Percentiles rank a stretch among this genome's conserved stretches.
phyloP scores from a whole-genome alignment of 2,797 vertebrate genomes.

The Myotis myotis region DNA sequence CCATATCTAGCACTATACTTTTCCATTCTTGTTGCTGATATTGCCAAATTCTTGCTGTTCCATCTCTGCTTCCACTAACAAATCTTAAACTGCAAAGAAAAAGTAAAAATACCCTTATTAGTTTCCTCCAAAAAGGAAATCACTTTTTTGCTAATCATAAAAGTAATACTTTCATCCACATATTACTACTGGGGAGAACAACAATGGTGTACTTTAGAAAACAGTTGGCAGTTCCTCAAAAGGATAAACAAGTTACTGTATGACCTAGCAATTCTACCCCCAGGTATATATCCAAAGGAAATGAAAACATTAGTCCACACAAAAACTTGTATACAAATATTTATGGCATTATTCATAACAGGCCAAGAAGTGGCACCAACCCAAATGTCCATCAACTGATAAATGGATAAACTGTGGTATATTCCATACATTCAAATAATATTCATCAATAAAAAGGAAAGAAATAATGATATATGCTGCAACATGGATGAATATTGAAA shows the following conservation, averaged over 20 bases:
- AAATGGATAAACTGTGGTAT: neutral
- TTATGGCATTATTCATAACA: constrained; percentile 4
- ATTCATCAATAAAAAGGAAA: constrained; percentile 40
- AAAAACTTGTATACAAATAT: neutral
- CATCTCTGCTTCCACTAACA: constrained; percentile 98
- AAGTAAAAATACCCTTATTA: constrained; percentile 53
- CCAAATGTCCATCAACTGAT: neutral
- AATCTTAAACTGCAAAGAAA: constrained; percentile 88
- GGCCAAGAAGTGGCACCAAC: constrained; percentile 5
- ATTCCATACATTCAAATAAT: constrained; percentile 14
- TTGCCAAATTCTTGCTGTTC: constrained; percentile 96
- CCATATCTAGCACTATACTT: constrained; percentile 92
- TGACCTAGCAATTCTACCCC: constrained; percentile 2
- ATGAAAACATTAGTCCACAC: constrained; percentile 17
- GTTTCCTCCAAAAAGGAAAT: constrained; percentile 4
- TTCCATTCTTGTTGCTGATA: constrained; percentile 99
- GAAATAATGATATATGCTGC: neutral
- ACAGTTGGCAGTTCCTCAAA: constrained; percentile 32
- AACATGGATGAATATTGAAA: constrained; percentile 16
- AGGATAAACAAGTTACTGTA: constrained; percentile 17
- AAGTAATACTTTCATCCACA: constrained; percentile 17
- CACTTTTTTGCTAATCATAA: constrained; percentile 21
- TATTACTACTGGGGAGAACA: neutral
- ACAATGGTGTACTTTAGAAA: constrained; percentile 28
- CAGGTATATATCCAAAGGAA: constrained; percentile 21